Evolutionary conservation across 2,113 vertebrate genomes (phyloP), one percentile per base, ranked within the genome.

Genomic region (Charadrius vociferus): DNA sequence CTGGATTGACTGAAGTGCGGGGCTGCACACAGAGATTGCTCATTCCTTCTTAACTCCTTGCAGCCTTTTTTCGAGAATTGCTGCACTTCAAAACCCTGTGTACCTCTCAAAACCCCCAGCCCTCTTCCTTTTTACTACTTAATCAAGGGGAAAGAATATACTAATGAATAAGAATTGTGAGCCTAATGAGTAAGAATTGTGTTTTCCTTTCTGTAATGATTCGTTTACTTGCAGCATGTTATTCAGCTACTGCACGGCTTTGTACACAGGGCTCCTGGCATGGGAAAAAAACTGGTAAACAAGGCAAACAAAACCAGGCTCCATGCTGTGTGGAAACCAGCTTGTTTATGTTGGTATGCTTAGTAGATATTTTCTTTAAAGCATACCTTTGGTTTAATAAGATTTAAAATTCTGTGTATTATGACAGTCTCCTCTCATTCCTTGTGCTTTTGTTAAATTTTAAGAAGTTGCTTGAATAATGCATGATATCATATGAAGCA

Each of bases 401-500:
- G 47, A 91, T 88, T 56, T 84, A 80, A 78, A 94, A 91, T 91
- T 83, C 89, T 12, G 4, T 34, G 26, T 83, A 81, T 94, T 63
- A 56, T 39, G 45, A 55, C 36, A 92, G 80, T 86, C 79, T 80
- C 36, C 8, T 72, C 66, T 66, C 6, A 1, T 83, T 94, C 58
- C 47, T 90, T 47, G 59, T 59, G 75, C 50, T 93, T 95, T 92
- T 96, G 90, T 94, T 93, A 94, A 95, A 91, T 73, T 97, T 88
- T 94, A 79, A 95, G 84, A 82, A 91, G 81, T n/a, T 91, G 43
- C 23, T 85, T 97, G 89, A 97, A 97, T 96, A 96, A 96, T 93
- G 39, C 81, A 97, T 96, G 78, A 43, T 95, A 90, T 67, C 67
- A 52, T 80, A 39, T 4, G 55, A 96, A 94, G 74, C 70, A 91